Conservation (phyloP, 37 sponge, comb jelly and placozoan species). For the Chondrosia reniformis region DNA sequence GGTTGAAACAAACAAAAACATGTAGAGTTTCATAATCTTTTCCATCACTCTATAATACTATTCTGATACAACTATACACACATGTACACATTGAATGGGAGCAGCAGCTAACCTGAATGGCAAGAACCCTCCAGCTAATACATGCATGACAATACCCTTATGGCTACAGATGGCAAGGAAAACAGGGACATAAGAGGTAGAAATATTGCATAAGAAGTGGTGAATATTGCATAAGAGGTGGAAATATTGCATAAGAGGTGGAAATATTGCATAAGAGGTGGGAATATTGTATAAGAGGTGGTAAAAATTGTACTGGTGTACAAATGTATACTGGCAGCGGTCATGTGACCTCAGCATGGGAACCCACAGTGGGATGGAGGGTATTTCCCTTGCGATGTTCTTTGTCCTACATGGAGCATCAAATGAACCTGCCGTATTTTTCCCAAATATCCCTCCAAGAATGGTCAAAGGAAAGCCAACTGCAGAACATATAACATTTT, state of each 20-base stretch:
- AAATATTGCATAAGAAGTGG: no score
- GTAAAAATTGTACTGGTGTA: no score
- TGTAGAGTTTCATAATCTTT: no score
- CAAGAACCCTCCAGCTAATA: constrained; percentile 86
- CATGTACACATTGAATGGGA: neutral
- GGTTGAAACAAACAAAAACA: no score
- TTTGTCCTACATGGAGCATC: constrained; percentile 94
- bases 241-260: no score
- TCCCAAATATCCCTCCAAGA: constrained; percentile 89
- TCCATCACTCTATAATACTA: no score
- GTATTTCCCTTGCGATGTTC: constrained; percentile 89
- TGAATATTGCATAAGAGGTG: no score
- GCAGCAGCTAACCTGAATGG: constrained; percentile 69
- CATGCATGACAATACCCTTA: constrained; percentile 50
- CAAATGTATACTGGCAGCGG: no score
- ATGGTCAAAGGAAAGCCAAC: constrained; percentile 92
- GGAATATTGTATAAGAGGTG: no score
- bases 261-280: no score
- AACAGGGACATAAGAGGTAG: neutral
- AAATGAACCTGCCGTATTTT: constrained; percentile 68
- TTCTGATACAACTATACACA: neutral
- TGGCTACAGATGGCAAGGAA: constrained; percentile 20
- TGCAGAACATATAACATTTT: constrained; percentile 10
- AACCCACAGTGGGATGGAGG: constrained; percentile 62
- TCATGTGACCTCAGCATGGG: no score